Evolutionary conservation across 1,140 invertebrate genomes (phyloP).

Genomic region (Aleiodes sp.): DNA sequence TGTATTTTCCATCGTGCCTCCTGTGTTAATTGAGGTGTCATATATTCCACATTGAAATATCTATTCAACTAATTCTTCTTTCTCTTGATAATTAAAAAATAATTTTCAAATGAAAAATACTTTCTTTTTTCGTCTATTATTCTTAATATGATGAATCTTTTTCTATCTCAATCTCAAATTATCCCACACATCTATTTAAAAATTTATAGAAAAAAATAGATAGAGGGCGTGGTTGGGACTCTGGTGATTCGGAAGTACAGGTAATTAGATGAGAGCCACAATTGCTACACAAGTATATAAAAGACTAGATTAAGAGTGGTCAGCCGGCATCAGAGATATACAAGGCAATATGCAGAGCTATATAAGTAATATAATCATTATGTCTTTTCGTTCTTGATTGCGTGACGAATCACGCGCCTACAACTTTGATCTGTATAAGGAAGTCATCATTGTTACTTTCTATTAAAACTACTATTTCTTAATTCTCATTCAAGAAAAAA

Average conservation of each 20-base stretch:
- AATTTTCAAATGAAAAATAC: too few relatives aligned
- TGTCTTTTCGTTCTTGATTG: constrained; percentile 36
- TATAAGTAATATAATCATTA: constrained; percentile 45
- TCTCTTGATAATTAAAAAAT: too few relatives aligned
- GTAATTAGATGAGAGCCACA: not conserved
- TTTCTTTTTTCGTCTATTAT: too few relatives aligned
- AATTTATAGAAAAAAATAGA: too few relatives aligned
- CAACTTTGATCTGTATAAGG: constrained; percentile 19
- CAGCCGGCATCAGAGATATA: constrained; percentile 16
- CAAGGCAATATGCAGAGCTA: constrained; percentile 27
- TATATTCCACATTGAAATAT: too few relatives aligned
- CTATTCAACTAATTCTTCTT: too few relatives aligned
- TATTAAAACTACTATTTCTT: not conserved
- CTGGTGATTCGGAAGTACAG: not conserved
- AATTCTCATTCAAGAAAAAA: not conserved
- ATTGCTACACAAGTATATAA: not conserved
- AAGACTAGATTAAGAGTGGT: not conserved
- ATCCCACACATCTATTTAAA: too few relatives aligned
- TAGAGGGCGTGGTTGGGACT: not conserved
- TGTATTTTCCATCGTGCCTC: not conserved
- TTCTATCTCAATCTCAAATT: too few relatives aligned
- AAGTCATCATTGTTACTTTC: constrained; percentile 1
- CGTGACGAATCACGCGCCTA: constrained; percentile 20
- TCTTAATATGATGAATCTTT: too few relatives aligned
- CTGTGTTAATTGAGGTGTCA: too few relatives aligned